Evolutionary conservation across 2,888 invertebrate genomes (phyloP), one percentile per base, ranked within the genome.

Genomic region (Muscina levida): DNA sequence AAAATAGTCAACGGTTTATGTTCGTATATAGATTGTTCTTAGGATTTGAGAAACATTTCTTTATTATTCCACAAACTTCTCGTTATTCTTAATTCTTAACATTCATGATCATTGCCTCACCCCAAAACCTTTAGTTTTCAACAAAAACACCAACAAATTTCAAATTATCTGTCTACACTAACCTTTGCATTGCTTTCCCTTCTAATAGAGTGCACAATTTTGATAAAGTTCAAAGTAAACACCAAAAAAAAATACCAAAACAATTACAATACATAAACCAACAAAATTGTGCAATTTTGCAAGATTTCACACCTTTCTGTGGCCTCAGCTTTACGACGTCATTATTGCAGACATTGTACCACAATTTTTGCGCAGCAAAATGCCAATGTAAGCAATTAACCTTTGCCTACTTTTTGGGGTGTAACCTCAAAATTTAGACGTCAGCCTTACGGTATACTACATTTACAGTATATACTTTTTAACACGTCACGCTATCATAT

Each of bases 361-460:
- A 8, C 62, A n/a, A n/a, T n/a, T n/a, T n/a, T 62, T 42, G 11
- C 42, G 19, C 31, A 13, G 57, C 74, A 26, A 75, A 78, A 77
- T 78, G 72, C 72, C 68, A 78, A 77, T 72, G 70, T 42, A 39
- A 71, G 13, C 37, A 65, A 78, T 71, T 79, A 79, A 79, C 82
- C 76, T 82, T 82, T 82, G 79, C 79, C 76, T 74, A 79, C 66
- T 75, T 81, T 72, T 51, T 22, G 74, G 42, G 24, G 31, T 19
- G 13, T n/a, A 26, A 31, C n/a, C 31, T 10, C n/a, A 39, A n/a
- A 5, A n/a, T n/a, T n/a, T n/a, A n/a, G n/a, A n/a, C n/a, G n/a
- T 31, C 17, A 15, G 15, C n/a, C 13, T 10, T n/a, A 24, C 8
- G 17, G 2, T 19, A 15, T 15, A 11, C 44, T 8, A 44, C 44